Evolutionary conservation across 2,888 invertebrate genomes (phyloP), one percentile per base, ranked within the genome.

Genomic region (Drosophila paranaensis): DNA sequence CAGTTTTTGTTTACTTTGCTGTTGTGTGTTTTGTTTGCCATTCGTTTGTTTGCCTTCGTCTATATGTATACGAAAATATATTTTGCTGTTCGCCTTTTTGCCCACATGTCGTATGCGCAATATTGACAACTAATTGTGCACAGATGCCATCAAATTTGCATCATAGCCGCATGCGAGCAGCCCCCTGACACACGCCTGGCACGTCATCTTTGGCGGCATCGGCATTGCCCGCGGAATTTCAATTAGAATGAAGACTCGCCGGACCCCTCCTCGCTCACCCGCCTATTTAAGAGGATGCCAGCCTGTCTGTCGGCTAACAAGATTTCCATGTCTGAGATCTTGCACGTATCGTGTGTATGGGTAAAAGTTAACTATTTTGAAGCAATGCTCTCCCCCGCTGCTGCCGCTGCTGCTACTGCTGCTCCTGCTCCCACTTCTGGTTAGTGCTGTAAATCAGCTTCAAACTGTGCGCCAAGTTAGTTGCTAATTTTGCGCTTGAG

Each of bases 401-500:
- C n/a, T n/a, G n/a, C 58, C 58, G 48, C 58, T 48, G 20, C 8
- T 48, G 37, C 55, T 40, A 30, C 37, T 35, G 11, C 54, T 35
- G 11, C 54, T 14, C 16, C 46, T 55, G 54, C 39, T 58, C 43
- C 39, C 10, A 14, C 37, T 5, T 37, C 37, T 45, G 60, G 56
- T 40, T 74, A 14, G 30, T 8, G 71, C 80, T 67, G 76, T 76
- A 88, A 84, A 80, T 84, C 80, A 70, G 79, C 76, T 73, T 81
- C 82, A 81, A 82, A 81, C 82, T 82, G 80, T 84, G 88, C 60
- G 71, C 72, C 67, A 65, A 71, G 79, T 81, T 74, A 66, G 74
- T 81, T 87, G 79, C 87, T 89, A 82, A 89, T 87, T 89, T 88
- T 86, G 70, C 79, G 83, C 83, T 89, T 88, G 90, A 81, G 81